Conservation (phyloP, 2,113 vertebrate species). For the Parus major region DNA sequence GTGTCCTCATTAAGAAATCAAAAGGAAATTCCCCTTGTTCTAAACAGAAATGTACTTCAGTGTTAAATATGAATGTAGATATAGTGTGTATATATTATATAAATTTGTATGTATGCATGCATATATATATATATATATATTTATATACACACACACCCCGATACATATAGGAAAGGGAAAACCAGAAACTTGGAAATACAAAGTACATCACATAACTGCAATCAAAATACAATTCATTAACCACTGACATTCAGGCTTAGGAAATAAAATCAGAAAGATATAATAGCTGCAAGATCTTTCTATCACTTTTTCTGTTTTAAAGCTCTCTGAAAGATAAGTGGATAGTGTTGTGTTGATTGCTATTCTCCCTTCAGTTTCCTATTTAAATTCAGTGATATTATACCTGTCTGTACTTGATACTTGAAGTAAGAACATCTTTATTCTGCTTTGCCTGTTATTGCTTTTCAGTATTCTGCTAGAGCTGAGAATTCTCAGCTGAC, state of each 20-base stretch:
- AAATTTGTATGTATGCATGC: fast-evolving
- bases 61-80: not conserved
- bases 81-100: not conserved
- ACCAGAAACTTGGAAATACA: not conserved
- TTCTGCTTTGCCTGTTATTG: not conserved
- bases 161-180: not conserved
- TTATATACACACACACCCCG: fast-evolving
- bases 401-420: slow-evolving; percentile 8
- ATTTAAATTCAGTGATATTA: slow-evolving; percentile 17
- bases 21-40: not conserved
- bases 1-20: not conserved
- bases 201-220: not conserved
- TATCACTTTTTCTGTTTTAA: not conserved
- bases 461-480: not conserved
- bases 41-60: not conserved
- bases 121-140: too few species aligned
- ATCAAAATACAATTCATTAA: not conserved
- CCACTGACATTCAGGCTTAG: not conserved
- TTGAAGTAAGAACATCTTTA: not conserved
- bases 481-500: not conserved
- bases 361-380: not conserved
- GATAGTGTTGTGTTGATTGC: not conserved
- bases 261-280: not conserved
- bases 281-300: not conserved
- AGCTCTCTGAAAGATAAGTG: not conserved